Base-by-base conservation (phyloP, 92 coral and sea anemone species). In the Porites divaricata region DNA sequence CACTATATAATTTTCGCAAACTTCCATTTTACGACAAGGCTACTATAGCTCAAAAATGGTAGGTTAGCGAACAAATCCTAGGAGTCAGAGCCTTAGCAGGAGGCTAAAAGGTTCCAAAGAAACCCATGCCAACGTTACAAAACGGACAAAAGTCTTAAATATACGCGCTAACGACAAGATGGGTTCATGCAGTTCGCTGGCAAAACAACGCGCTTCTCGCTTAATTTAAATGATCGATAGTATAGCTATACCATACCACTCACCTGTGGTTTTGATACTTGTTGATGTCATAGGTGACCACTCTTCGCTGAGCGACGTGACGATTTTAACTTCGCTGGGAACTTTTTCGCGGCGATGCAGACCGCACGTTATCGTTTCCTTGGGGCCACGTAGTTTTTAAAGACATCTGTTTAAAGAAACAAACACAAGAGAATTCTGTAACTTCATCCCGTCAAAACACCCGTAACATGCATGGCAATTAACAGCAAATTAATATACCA, bases 191-290 rank as follows among this genome's bases (percentile, higher is more conserved):
- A 35, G 58, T 28, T 20, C 8, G 41, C 59, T 13, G 45, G 4
- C 5, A 22, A 66, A 22, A 66, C 24, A 22, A 2, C 24, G 45
- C 17, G 65, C 20, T 5, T 22, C 70, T 6, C 12, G 24, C 24
- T 10, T 35, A 25, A 9, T 14, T 68, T 26, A 76, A 5, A 66
- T 76, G 49, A 57, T 68, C 16, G 11, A n/a, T 59, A 17, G 35
- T 25, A 79, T 54, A 25, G 85, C 6, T 35, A 59, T 26, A 14
- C n/a, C 1, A 54, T 52, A 21, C 1, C 56, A 28, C 67, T 17
- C 53, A 80, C 85, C 85, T 80, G 76, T 80, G 76, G 26, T 13
- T 67, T 67, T 56, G 15, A 67, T 19, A 56, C 81, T 77, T 49
- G 74, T 52, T 23, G 85, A 80, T 3, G 56, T 5, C 68, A 24